These are phyloP conservation scores for Oreochromis tanganicae DNA, from an alignment of 2,113 vertebrate genomes.

Conservation along the genomic window DNA sequence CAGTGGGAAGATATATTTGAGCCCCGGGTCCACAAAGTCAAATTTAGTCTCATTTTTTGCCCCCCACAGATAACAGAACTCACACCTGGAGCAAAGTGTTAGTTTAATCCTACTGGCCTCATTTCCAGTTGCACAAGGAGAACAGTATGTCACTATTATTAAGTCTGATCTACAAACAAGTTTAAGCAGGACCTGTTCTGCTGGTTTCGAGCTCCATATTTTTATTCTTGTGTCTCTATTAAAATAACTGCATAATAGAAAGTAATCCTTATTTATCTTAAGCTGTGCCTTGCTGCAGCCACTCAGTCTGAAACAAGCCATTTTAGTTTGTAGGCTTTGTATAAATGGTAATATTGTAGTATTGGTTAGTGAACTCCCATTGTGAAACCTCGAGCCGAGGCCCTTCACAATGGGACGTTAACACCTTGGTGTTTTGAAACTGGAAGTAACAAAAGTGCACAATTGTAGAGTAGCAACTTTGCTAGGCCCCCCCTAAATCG, in stretches of 20 bases:
- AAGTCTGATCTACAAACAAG: background rate
- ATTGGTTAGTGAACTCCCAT: background rate
- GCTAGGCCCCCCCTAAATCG: background rate
- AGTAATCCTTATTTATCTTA: background rate
- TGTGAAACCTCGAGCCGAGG: rapidly evolving
- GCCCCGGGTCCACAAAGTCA: background rate
- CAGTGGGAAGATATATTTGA: background rate
- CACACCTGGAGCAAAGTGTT: background rate
- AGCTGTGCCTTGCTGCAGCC: background rate
- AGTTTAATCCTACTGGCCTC: background rate
- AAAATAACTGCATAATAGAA: background rate
- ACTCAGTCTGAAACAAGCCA: background rate
- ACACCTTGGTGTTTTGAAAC: background rate
- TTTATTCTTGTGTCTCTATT: background rate
- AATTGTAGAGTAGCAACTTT: background rate
- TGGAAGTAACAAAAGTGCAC: background rate
- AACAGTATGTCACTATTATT: background rate
- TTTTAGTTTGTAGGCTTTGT: background rate
- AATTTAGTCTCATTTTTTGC: background rate
- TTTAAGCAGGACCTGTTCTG: background rate
- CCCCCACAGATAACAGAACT: background rate
- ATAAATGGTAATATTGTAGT: background rate
- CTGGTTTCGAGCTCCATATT: background rate
- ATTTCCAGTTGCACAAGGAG: background rate
- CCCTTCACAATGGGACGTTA: background rate